Base-by-base conservation (phyloP, 2,797 vertebrate genomes). In the Schizothorax lantsangensis region DNA sequence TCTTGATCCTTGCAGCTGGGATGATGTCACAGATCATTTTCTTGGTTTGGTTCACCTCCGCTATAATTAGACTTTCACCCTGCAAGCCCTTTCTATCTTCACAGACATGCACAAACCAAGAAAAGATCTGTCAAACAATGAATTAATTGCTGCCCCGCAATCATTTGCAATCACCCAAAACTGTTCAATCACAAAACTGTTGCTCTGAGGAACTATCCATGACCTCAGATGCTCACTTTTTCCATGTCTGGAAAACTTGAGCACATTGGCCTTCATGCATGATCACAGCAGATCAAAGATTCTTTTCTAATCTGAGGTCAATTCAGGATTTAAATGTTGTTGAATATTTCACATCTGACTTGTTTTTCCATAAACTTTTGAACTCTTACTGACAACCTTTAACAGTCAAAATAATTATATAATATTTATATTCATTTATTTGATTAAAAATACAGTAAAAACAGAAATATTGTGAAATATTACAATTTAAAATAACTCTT, bases 21-120 rank as follows among this genome's bases (percentile, higher is more conserved):
- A 88, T 91, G 86, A 91, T 74, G 87, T 91, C 89, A 91, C 43
- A 59, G 79, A 80, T 88, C 72, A 23, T 83, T 86, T 86, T 66
- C 47, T 79, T 80, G 82, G 73, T 89, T 49, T 75, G 84, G 80
- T 87, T 62, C n/a, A 54, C 86, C 52, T 66, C 71, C 40, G 23
- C 83, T 77, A 81, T 88, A 87, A 87, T 87, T 82, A 87, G 62
- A 86, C 66, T 78, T 86, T 88, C 79, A 84, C 54, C 74, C 83
- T n/a, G 62, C 17, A 64, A 52, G 72, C 68, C 62, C 36, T 80
- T 72, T 73, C 26, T n/a, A 19, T 74, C n/a, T 26, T 79, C 36
- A 83, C 47, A 83, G 26, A 23, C 19, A 73, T 0, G 1, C 14
- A 38, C 79, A 47, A 62, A 69, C 26, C 33, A 43, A 71, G 74